Conservation (phyloP, 2,888 invertebrate genomes). For the Schizotus pectinicornis region DNA sequence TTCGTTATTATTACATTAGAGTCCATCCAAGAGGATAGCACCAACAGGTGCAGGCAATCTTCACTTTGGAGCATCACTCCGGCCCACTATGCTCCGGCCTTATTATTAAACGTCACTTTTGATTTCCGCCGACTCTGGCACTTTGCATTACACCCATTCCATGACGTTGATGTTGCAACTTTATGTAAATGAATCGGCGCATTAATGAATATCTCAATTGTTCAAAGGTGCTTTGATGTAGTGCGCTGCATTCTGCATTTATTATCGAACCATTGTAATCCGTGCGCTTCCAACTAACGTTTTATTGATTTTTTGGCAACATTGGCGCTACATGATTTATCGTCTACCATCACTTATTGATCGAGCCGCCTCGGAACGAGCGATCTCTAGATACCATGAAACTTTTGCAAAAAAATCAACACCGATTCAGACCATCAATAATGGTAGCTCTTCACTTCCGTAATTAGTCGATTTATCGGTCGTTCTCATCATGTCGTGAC, state of each 20-base stretch:
- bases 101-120: too few relatives aligned
- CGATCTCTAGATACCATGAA: slow-evolving; percentile 1
- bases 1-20: too few relatives aligned
- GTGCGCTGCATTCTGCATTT: slow-evolving; percentile 1
- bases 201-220: slow-evolving; percentile 25
- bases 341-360: slow-evolving; percentile 16
- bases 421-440: slow-evolving; percentile 20
- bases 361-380: not conserved
- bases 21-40: too few relatives aligned
- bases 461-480: slow-evolving; percentile 13
- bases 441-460: slow-evolving; percentile 21
- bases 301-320: not conserved
- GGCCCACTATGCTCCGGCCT: too few relatives aligned
- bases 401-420: not conserved
- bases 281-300: too few relatives aligned
- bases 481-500: too few relatives aligned
- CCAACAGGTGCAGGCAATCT: too few relatives aligned
- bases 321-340: slow-evolving; percentile 16
- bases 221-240: slow-evolving; percentile 18
- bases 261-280: too few relatives aligned
- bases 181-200: slow-evolving; percentile 22
- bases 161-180: slow-evolving; percentile 15
- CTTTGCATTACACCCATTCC: slow-evolving; percentile 22
- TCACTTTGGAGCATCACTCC: too few relatives aligned
- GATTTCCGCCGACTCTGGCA: too few relatives aligned